Base-by-base conservation (phyloP, 1,140 invertebrate genomes). In the Carcinoscorpius rotundicauda region DNA sequence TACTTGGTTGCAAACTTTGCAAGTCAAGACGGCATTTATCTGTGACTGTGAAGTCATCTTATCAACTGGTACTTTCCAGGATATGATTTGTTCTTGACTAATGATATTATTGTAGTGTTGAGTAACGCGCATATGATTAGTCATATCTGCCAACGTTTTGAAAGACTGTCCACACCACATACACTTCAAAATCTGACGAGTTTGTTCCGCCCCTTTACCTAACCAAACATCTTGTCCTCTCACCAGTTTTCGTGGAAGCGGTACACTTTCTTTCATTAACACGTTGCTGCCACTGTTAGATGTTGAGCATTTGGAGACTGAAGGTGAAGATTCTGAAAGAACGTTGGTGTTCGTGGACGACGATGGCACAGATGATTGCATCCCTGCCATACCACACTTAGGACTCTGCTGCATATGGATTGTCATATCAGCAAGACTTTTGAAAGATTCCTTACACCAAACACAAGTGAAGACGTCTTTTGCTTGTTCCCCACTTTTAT, bases 121-220 rank as follows among this genome's bases (percentile, higher is more conserved):
- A n/a, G 94, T 98, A 75, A 97, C 88, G 75, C 97, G 93, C 95
- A 98, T 98, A 75, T 98, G 94, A 68, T 88, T 91, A 0, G 94
- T 97, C 87, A 98, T 93, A 80, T 98, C 92, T 5, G 93, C 93
- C 60, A 98, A 78, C 0, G 92, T 81, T 67, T 93, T 72, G 81
- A 98, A 98, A 71, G 93, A 97, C 76, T 97, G 92, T 1, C 93
- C 93, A 74, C 95, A 98, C 91, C 94, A 97, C 91, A 98, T 97
- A 77, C 95, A 98, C 77, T 97, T 95, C 6, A 98, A 81, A 72
- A 98, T 98, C 77, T 97, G 91, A 61, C 93, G 82, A 10, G 94
- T 97, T 76, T 98, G 93, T 75, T 97, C 94, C 0, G 93, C 94
- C 0, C 94, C 94, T 78, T 96, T 95, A 48, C 94, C 94, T 66